These are phyloP conservation scores for Hoplias malabaricus DNA, from an alignment of 2,113 vertebrate genomes.

Conservation along the genomic window DNA sequence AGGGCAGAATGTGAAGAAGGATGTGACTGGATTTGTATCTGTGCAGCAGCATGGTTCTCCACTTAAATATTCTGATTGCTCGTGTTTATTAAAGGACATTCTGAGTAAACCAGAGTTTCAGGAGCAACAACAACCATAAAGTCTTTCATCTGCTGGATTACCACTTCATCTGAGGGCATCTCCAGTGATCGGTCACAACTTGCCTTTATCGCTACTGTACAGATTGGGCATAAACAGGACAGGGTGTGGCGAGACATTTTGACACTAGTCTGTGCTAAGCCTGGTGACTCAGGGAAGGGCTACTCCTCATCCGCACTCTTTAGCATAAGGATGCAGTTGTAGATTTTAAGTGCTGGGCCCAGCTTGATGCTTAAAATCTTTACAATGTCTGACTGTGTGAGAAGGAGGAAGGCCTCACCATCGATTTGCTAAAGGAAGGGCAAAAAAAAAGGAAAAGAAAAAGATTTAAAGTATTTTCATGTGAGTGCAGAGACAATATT, in stretches of 20 bases:
- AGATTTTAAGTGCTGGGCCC: conserved; percentile 91
- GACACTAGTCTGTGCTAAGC: background rate
- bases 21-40: background rate
- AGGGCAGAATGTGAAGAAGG: background rate
- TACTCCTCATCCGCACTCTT: conserved; percentile 83
- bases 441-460: background rate
- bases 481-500: background rate
- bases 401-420: conserved; percentile 89
- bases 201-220: background rate
- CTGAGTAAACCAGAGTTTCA: background rate
- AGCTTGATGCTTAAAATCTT: conserved; percentile 92
- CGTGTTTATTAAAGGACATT: background rate
- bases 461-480: background rate
- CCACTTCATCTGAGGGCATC: background rate
- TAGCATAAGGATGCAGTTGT: conserved; percentile 89
- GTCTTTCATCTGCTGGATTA: background rate
- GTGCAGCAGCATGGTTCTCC: conserved; percentile 16
- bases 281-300: background rate
- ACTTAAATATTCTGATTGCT: conserved; percentile 2
- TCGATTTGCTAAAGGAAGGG: conserved; percentile 82
- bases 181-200: conserved; percentile 3
- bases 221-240: background rate
- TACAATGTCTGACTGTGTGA: conserved; percentile 88
- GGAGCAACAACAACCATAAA: background rate
- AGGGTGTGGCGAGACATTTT: background rate